Base-by-base conservation (phyloP, 2,113 vertebrate species). In the Heloderma charlesbogerti region DNA sequence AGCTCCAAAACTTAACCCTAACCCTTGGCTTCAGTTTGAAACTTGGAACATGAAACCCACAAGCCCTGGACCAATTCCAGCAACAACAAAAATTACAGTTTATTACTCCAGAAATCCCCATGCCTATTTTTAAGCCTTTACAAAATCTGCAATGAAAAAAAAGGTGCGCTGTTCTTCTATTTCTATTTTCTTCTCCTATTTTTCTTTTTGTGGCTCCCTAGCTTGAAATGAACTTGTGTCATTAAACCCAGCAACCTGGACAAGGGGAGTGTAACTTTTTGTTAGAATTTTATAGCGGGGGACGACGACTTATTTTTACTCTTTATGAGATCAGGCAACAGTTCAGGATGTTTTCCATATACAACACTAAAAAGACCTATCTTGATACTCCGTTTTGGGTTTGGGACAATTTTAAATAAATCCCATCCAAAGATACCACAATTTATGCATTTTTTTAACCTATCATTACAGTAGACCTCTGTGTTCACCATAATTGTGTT, bases 21-120 rank as follows among this genome's bases (percentile, higher is more conserved):
- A 89, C 77, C 54, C 48, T 43, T 85, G 90, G 71, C 69, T 95
- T 92, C 69, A 81, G 67, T 67, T 75, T 84, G 31, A 92, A 93
- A 51, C 31, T 91, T 74, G 84, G 71, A 84, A 90, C 54, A 0
- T 0, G 69, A 88, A 83, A 66, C 31, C 0, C 34, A 57, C 89
- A 22, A 37, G 29, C 54, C 71, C 82, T 88, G 87, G 81, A 92
- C 84, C 51, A 80, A 0, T 66, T 84, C 51, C 84, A 37, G 67
- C 81, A 40, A 40, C 9, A 83, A 18, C 48, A 48, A 63, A 8
- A 83, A 57, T 3, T 54, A n/a, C 2, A 20, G n/a, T 89, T 90
- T 57, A 31, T 75, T 7, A 6, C 27, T 29, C 81, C 25, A 66
- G 80, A 82, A 89, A 89, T 88, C 63, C 63, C 82, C 12, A 25